Conservation (phyloP, 2,797 vertebrate genomes). For the Meda fulgida region DNA sequence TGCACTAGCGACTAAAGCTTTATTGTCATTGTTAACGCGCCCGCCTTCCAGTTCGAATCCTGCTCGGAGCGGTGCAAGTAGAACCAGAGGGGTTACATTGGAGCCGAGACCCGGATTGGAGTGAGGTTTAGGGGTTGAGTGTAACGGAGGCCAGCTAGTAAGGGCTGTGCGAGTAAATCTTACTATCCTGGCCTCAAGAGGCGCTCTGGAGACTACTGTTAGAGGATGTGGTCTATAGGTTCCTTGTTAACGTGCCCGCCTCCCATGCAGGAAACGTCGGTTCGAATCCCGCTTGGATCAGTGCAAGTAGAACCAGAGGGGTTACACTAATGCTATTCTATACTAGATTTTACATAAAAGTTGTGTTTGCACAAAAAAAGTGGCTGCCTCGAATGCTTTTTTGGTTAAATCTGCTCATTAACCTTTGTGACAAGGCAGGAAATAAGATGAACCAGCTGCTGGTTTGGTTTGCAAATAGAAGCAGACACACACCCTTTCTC, state of each 20-base stretch:
- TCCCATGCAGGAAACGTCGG: neutral
- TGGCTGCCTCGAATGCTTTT: conserved; percentile 22
- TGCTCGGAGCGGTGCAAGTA: too few relatives aligned
- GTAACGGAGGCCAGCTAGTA: neutral
- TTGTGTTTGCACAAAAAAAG: neutral
- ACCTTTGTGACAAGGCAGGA: conserved; percentile 81
- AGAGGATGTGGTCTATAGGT: neutral
- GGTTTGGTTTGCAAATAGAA: conserved; percentile 70
- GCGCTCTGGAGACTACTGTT: neutral
- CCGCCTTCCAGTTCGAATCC: too few relatives aligned
- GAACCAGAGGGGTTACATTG: neutral
- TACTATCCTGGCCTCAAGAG: too few relatives aligned
- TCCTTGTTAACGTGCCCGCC: too few relatives aligned
- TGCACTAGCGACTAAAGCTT: too few relatives aligned
- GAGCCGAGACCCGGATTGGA: neutral
- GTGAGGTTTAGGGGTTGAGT: neutral
- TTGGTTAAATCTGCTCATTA: conserved; percentile 75
- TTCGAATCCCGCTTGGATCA: neutral
- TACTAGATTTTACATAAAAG: neutral
- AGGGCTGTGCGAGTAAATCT: too few relatives aligned
- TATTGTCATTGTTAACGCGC: too few relatives aligned
- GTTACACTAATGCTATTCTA: neutral
- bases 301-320: neutral
- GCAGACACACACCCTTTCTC: conserved; percentile 55
- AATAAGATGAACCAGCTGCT: conserved; percentile 69